Evolutionary conservation across 2,113 vertebrate genomes (phyloP), one percentile per base, ranked within the genome.

Genomic region (Ictalurus furcatus): DNA sequence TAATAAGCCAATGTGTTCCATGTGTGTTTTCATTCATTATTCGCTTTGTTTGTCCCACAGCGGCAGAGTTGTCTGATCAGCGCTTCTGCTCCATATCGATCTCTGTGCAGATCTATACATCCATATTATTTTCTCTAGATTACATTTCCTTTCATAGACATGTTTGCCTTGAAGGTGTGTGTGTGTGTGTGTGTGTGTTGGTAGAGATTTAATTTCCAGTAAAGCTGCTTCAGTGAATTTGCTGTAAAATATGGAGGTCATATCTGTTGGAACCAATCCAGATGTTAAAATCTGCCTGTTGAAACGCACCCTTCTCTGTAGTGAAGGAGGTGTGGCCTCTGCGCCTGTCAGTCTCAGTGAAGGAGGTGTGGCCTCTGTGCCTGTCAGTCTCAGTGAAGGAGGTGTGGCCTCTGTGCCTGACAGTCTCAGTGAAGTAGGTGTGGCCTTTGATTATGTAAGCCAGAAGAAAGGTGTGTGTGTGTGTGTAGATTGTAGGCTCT

Each of bases 1-100:
- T 91, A 89, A 91, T 91, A 87, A 90, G 88, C 86, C 73, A 65
- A 89, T 85, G 78, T 76, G 76, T 65, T 67, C 82, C 85, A 25
- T 82, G 88, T 88, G 71, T 86, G 80, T 85, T 76, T 90, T 86
- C 61, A 65, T 88, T 88, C 74, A 81, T 86, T 89, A 88, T 90
- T 63, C 40, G 63, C 67, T 85, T 65, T 52, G 54, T 86, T 85
- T 91, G 83, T 80, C 30, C 37, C n/a, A 2, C 85, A 44, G 87
- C 7, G 14, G 16, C n/a, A 69, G 88, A 79, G 82, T 44, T 30
- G 67, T 73, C 40, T 78, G 89, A 92, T 90, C 89, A 78, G 89
- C 67, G 28, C 78, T 89, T 84, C 82, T 52, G 56, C 83, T 80
- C 21, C 65, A 17, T 76, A 87, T 84, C 63, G 73, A 88, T 88